Conservation (phyloP, 2,113 vertebrate genomes). For the Dasypus novemcinctus region DNA sequence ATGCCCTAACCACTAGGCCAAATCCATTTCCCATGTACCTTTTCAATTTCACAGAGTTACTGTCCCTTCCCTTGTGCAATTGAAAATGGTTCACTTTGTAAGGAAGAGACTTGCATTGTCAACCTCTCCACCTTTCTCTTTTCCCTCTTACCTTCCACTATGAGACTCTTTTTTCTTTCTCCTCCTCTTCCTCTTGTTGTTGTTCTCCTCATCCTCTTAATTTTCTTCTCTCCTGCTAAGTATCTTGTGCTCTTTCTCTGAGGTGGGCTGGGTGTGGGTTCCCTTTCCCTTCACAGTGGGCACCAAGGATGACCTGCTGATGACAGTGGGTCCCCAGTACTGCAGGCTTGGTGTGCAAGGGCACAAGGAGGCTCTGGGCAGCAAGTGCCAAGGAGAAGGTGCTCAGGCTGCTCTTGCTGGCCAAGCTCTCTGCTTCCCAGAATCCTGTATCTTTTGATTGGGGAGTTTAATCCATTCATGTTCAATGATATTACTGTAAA, state of each 20-base stretch:
- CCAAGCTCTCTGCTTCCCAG: no score
- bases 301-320: conserved; percentile 71
- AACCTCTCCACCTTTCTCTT: conserved; percentile 80
- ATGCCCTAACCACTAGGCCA: no score
- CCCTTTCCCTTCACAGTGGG: conserved; percentile 80
- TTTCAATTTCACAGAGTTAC: conserved; percentile 95
- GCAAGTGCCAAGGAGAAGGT: no score
- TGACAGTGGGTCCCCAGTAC: background rate
- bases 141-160: conserved; percentile 29
- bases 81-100: conserved; percentile 90
- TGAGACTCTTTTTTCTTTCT: conserved; percentile 66
- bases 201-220: conserved; percentile 77
- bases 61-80: conserved; percentile 92
- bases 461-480: no score
- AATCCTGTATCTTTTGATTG: no score
- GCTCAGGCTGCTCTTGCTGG: no score
- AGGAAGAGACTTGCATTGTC: conserved; percentile 77
- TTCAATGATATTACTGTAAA: no score
- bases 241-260: conserved; percentile 80
- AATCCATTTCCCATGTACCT: no score
- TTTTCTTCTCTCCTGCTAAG: conserved; percentile 80
- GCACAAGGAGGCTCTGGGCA: no score
- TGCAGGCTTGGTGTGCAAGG: no score
- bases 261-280: conserved; percentile 66
- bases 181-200: conserved; percentile 82